A percentile compares a stretch with the other conserved stretches of the same genome.
These are phyloP conservation scores for Gobius niger DNA, from an alignment of 2,113 vertebrate genomes.

Conservation along the genomic window DNA sequence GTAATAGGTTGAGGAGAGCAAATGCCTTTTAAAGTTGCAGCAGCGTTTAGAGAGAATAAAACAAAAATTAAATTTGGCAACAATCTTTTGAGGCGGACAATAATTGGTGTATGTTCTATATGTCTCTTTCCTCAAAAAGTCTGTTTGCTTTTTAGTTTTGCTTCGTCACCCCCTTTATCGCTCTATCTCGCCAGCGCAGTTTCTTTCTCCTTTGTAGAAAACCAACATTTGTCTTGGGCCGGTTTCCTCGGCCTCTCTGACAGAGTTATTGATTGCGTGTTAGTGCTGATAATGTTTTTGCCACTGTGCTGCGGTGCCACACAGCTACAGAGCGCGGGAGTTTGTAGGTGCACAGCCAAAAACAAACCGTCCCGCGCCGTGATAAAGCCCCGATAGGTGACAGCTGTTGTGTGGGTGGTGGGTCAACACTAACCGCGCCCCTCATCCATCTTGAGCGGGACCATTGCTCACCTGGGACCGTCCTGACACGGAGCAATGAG, in stretches of 20 bases:
- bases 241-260: constrained; percentile 1
- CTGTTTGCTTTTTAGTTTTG: neutral
- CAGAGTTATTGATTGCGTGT: constrained; percentile 39
- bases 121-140: too few relatives aligned
- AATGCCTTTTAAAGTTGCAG: too few relatives aligned
- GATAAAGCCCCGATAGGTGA: constrained; percentile 51
- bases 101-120: too few relatives aligned
- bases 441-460: constrained; percentile 46
- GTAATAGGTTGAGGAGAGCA: too few relatives aligned
- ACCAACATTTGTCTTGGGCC: constrained; percentile 13
- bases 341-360: neutral
- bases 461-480: constrained; percentile 32
- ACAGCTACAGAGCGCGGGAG: neutral
- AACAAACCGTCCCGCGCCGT: constrained; percentile 2
- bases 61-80: too few relatives aligned
- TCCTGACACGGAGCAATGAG: constrained; percentile 16
- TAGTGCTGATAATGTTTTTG: constrained; percentile 45
- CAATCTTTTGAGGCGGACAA: too few relatives aligned
- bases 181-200: neutral
- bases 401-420: constrained; percentile 29
- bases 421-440: constrained; percentile 10
- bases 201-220: neutral
- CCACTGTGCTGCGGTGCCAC: constrained; percentile 9
- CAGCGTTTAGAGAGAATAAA: too few relatives aligned
- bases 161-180: constrained; percentile 9